phyloP scores from a whole-genome alignment of 2,888 invertebrate genomes.

The Habroteleia sp. region DNA sequence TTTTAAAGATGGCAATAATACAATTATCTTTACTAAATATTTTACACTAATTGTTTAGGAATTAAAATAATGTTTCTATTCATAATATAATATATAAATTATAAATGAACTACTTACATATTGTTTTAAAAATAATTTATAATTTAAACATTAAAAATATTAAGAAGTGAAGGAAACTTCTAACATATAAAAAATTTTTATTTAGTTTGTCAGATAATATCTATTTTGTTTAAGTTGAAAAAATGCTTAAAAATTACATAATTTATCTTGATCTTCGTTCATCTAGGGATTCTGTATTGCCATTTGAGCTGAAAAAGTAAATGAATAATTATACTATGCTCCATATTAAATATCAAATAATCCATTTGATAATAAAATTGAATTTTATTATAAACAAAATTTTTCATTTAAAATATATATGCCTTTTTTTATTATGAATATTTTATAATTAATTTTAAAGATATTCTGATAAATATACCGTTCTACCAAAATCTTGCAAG shows the following conservation, averaged over 20 bases:
- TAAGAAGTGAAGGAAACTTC: too few species aligned
- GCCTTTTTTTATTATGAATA: background rate
- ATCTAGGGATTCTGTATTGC: slow-evolving; percentile 71
- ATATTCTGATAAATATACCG: too few species aligned
- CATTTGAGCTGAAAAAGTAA: slow-evolving; percentile 77
- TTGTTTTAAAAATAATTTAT: background rate
- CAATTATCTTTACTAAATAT: slow-evolving; percentile 15
- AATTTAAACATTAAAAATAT: background rate
- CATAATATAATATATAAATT: slow-evolving; percentile 9
- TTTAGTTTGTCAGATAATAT: too few species aligned
- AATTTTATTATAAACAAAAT: too few species aligned
- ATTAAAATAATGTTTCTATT: too few species aligned
- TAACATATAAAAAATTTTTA: too few species aligned
- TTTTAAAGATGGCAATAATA: slow-evolving; percentile 40
- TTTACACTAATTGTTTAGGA: too few species aligned
- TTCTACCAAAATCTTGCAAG: too few species aligned
- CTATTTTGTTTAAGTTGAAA: background rate
- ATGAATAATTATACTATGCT: too few species aligned
- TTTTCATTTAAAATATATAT: slow-evolving; percentile 7
- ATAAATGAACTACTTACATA: background rate
- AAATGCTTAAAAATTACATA: slow-evolving; percentile 7
- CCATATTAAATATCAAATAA: too few species aligned
- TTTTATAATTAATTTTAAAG: too few species aligned
- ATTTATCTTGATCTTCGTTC: slow-evolving; percentile 76
- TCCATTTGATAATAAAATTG: too few species aligned